Conservation (phyloP, 2,797 vertebrate species). For the Avahi laniger region DNA sequence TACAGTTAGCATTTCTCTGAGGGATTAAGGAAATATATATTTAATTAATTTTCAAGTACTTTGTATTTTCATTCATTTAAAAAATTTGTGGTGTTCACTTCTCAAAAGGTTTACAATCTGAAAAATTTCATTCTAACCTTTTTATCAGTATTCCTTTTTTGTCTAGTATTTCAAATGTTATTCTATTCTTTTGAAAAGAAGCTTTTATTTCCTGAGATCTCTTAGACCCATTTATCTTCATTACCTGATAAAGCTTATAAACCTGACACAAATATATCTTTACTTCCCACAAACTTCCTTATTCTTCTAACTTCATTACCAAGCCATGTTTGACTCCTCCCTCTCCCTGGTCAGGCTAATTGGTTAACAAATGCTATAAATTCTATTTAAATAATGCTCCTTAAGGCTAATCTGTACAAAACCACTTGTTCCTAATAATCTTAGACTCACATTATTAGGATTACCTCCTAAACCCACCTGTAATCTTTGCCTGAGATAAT, state of each 20-base stretch:
- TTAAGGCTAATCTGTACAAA: neutral
- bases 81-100: neutral
- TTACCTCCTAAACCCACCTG: neutral
- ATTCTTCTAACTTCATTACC: neutral
- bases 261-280: neutral
- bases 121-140: neutral
- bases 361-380: neutral
- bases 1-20: neutral
- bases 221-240: neutral
- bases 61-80: neutral
- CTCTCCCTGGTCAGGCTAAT: neutral
- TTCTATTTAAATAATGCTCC: neutral
- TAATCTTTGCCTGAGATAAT: neutral
- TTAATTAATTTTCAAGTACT: slow-evolving; percentile 40
- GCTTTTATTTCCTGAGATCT: neutral
- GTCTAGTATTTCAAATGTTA: neutral
- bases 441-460: neutral
- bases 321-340: neutral
- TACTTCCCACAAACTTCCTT: neutral
- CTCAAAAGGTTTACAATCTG: neutral
- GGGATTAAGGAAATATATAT: neutral
- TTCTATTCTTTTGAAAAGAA: neutral
- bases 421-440: neutral
- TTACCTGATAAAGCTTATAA: neutral
- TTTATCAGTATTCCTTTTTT: neutral